Conservation (phyloP, 2,888 invertebrate genomes). For the Theretra japonica region DNA sequence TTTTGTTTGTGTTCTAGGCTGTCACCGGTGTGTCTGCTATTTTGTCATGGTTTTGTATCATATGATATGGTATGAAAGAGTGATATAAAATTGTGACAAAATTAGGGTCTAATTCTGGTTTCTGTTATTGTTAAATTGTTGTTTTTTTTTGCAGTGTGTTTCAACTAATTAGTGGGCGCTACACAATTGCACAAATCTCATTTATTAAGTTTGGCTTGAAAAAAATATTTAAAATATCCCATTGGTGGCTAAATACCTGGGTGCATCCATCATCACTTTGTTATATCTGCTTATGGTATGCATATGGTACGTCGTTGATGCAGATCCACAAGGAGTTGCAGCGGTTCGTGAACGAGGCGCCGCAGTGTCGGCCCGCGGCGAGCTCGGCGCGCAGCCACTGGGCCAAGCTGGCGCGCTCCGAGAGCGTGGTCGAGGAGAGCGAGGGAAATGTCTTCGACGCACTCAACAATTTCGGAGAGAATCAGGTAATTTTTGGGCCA, state of each 20-base stretch:
- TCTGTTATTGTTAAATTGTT: not conserved
- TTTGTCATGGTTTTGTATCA: not conserved
- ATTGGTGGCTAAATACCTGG: not conserved
- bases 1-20: not conserved
- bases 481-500: slow-evolving; percentile 47
- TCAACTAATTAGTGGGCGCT: not conserved
- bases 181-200: too few species aligned
- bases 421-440: slow-evolving; percentile 70
- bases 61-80: not conserved
- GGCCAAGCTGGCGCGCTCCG: slow-evolving; percentile 56
- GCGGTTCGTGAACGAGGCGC: slow-evolving; percentile 83
- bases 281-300: too few species aligned
- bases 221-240: not conserved
- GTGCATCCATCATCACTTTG: not conserved
- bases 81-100: not conserved
- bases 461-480: slow-evolving; percentile 51
- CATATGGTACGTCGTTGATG: not conserved
- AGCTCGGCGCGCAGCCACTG: slow-evolving; percentile 37
- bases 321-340: slow-evolving; percentile 90
- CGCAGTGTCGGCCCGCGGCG: slow-evolving; percentile 33
- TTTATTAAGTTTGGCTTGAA: not conserved
- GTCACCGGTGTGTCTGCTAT: not conserved
- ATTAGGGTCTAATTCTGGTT: too few species aligned
- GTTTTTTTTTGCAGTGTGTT: not conserved
- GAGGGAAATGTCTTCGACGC: slow-evolving; percentile 57